A percentile compares a stretch with the other conserved stretches of the same genome.
Conservation (phyloP, 2,888 invertebrate species). For the Conops quadrifasciatus region DNA sequence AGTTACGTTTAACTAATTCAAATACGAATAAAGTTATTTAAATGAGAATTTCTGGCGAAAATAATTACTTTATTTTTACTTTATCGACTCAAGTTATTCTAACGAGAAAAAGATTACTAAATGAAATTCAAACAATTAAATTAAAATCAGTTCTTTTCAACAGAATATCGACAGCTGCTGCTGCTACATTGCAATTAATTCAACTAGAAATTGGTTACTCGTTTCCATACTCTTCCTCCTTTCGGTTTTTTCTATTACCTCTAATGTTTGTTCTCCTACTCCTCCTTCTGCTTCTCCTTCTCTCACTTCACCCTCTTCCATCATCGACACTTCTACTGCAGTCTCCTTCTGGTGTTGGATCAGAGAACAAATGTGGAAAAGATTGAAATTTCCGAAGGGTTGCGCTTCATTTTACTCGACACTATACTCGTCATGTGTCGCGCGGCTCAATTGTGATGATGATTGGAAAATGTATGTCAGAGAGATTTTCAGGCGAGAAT, state of each 20-base stretch:
- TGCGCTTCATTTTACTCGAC: constrained; percentile 11
- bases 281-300: not conserved
- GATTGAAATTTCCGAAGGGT: not conserved
- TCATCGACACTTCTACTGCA: not conserved
- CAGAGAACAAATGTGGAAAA: constrained; percentile 25
- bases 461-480: constrained; percentile 20
- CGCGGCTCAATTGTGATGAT: constrained; percentile 9
- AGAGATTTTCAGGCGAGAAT: not conserved
- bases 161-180: too few species aligned
- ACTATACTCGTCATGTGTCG: constrained; percentile 8
- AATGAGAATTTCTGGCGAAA: not conserved
- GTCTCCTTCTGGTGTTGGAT: too few species aligned
- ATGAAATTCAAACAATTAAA: too few species aligned
- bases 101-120: too few species aligned
- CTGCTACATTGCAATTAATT: too few species aligned
- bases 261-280: too few species aligned
- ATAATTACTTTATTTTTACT: not conserved
- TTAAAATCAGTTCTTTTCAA: too few species aligned
- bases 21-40: too few species aligned
- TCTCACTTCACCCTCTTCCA: not conserved
- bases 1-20: too few species aligned
- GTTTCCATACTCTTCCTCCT: not conserved
- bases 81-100: not conserved
- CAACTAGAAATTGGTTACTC: too few species aligned
- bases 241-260: too few species aligned